Base-by-base conservation (phyloP, 2,888 invertebrate species). In the Nomada fabriciana region DNA sequence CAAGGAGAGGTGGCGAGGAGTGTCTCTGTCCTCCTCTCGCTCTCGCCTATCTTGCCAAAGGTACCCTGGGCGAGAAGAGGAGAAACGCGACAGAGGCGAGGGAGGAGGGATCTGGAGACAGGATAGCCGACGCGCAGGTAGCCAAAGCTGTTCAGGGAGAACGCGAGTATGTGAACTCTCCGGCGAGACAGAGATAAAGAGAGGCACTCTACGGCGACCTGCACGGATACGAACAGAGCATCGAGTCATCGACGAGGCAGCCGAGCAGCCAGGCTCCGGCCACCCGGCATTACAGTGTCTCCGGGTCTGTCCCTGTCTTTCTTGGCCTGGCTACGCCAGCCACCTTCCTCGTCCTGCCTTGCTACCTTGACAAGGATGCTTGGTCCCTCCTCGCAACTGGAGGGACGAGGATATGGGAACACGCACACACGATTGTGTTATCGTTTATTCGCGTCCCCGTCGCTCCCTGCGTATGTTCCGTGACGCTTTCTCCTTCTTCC, bases 211-310 rank as follows among this genome's bases (percentile, higher is more conserved):
- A 72, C 79, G 72, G 80, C 87, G 87, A 87, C 80, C 84, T 79
- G 88, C 83, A 86, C 89, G 86, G 89, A 90, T 87, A 89, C 90
- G 90, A 92, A 90, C 90, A 86, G 89, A 91, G 87, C 91, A 90
- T 91, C 91, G 90, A 91, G 92, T 92, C 91, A 91, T 91, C 91
- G 90, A 89, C 87, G 86, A 89, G 88, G 81, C 87, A 81, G 85
- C 85, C 84, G 76, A 76, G 84, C 84, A 80, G 83, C 86, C 80
- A 53, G 86, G 85, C 82, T 87, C 79, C 74, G 90, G 89, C 91
- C 91, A 92, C 91, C 92, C 91, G 91, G 90, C 87, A 91, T 91
- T 91, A 88, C 89, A 88, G 85, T 87, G 85, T 84, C 86, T 88
- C 88, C 85, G 42, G 36, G 50, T 53, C 52, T 65, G 36, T 83